phyloP scores from a whole-genome alignment of 2,888 invertebrate genomes.

The Eurois occulta region DNA sequence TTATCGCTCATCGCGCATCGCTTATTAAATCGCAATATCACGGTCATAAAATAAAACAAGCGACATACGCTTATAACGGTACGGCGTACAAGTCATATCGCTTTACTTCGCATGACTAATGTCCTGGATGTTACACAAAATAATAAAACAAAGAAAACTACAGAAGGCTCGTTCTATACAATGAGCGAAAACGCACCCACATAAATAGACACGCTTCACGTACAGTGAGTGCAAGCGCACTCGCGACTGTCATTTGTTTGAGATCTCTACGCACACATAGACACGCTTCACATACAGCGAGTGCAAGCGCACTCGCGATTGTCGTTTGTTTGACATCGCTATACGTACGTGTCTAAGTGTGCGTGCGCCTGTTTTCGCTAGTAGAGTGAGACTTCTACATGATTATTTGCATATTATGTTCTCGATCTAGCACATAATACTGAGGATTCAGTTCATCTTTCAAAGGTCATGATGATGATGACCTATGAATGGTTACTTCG shows the following conservation, averaged over 20 bases:
- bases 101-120: conserved; percentile 62
- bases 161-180: neutral
- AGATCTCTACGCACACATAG: neutral
- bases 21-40: conserved; percentile 67
- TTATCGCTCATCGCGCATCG: conserved; percentile 55
- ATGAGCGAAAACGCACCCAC: neutral
- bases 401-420: neutral
- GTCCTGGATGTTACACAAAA: conserved; percentile 42
- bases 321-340: neutral
- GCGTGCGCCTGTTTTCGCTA: neutral
- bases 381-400: conserved; percentile 6
- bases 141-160: conserved; percentile 27
- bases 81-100: conserved; percentile 61
- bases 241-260: conserved; percentile 1
- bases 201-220: neutral
- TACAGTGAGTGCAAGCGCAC: neutral
- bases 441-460: conserved; percentile 51
- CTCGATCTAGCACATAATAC: conserved; percentile 40
- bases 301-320: neutral
- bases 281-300: neutral
- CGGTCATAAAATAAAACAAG: conserved; percentile 63
- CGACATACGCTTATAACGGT: conserved; percentile 68
- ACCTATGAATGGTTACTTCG: conserved; percentile 42
- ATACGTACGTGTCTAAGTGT: neutral
- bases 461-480: conserved; percentile 43